Conservation (phyloP, 2,888 invertebrate species). For the Flexamia atlantica region DNA sequence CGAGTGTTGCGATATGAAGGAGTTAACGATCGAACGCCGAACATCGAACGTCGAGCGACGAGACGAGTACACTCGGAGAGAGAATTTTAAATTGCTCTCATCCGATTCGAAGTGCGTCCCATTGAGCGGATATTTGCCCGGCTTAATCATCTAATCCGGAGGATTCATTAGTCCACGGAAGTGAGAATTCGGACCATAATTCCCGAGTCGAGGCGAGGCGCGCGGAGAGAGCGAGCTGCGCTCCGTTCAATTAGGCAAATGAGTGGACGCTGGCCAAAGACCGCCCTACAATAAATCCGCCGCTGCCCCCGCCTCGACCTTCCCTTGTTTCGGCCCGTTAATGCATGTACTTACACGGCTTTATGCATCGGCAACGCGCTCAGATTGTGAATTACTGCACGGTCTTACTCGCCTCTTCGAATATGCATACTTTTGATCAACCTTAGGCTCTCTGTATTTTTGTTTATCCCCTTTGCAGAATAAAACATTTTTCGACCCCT, state of each 20-base stretch:
- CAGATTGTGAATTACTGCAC: slow-evolving; percentile 55
- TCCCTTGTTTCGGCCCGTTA: slow-evolving; percentile 48
- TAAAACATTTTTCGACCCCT: slow-evolving; percentile 50
- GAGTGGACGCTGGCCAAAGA: slow-evolving; percentile 62
- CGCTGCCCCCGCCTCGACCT: background rate
- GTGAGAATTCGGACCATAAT: slow-evolving; percentile 65
- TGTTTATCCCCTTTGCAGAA: slow-evolving; percentile 52
- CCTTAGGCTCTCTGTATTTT: slow-evolving; percentile 28
- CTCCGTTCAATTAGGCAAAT: slow-evolving; percentile 66
- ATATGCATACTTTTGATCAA: slow-evolving; percentile 59
- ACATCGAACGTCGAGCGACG: slow-evolving; percentile 22
- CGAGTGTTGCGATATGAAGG: slow-evolving; percentile 33
- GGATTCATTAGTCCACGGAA: slow-evolving; percentile 66
- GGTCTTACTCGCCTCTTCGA: slow-evolving; percentile 57
- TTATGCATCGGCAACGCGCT: slow-evolving; percentile 44
- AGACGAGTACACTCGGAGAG: slow-evolving; percentile 39
- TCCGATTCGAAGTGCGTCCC: slow-evolving; percentile 61
- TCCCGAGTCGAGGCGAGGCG: slow-evolving; percentile 43
- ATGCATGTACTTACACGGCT: slow-evolving; percentile 56
- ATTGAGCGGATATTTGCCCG: slow-evolving; percentile 58
- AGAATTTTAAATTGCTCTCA: slow-evolving; percentile 64
- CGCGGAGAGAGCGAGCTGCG: background rate
- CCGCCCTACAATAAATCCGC: slow-evolving; percentile 50
- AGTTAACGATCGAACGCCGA: background rate
- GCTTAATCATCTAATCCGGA: slow-evolving; percentile 65